Conservation (phyloP, 2,797 vertebrate species). For the Monodelphis domestica region DNA sequence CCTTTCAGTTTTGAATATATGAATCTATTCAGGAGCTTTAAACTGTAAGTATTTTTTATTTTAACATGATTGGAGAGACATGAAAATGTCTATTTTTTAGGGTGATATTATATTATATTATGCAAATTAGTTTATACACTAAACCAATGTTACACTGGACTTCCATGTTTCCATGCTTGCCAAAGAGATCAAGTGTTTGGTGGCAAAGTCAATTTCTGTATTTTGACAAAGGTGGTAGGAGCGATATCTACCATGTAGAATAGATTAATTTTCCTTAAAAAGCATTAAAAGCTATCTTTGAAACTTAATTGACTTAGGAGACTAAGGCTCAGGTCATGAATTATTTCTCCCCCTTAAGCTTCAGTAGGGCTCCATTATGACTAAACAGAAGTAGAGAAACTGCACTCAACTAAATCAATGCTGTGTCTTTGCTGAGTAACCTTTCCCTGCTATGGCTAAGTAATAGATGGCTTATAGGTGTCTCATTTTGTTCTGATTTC, state of each 20-base stretch:
- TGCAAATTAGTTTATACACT: not conserved
- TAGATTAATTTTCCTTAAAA: not conserved
- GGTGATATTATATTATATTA: no score
- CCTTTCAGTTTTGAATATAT: not conserved
- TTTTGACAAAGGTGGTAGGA: not conserved
- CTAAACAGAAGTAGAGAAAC: not conserved
- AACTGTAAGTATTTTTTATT: not conserved
- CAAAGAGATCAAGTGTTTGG: not conserved
- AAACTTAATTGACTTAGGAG: not conserved
- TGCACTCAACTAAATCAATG: not conserved
- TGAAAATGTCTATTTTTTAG: not conserved
- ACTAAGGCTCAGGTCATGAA: not conserved
- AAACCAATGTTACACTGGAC: not conserved
- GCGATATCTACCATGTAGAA: not conserved
- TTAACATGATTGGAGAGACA: not conserved
- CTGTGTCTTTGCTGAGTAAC: not conserved
- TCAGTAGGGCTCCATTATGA: not conserved
- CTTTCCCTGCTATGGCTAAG: not conserved
- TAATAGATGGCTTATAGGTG: not conserved
- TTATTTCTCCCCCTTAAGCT: not conserved
- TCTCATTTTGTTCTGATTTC: not conserved
- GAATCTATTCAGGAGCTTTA: not conserved
- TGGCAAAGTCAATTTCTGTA: not conserved
- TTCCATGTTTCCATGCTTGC: not conserved
- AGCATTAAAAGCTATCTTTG: not conserved